Evolutionary conservation across 1,140 invertebrate genomes (phyloP), one percentile per base, ranked within the genome.

Genomic region (Nixonia krombeini): DNA sequence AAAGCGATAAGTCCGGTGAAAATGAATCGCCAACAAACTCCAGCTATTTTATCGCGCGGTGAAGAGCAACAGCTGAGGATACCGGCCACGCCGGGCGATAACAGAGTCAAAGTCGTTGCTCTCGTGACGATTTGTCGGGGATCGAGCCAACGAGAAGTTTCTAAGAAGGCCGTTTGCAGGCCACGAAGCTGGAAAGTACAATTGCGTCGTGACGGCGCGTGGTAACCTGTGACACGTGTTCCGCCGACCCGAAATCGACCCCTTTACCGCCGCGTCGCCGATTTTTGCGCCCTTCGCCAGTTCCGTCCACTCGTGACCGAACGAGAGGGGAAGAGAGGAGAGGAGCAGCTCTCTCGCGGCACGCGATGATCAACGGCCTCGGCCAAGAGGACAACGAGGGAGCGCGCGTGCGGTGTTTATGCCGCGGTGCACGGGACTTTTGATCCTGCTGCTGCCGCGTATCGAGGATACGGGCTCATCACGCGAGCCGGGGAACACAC

Each of bases 381-480:
- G 47, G 26, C 40, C 18, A 52, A 51, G 52, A 51, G 47, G 42
- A 58, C 53, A 37, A 31, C 15, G 46, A 9, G 9, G 23, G 47
- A 37, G n/a, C 10, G 12, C 2, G 21, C 21, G n/a, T n/a, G 10
- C 28, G 25, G 37, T 47, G 21, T 40, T 37, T 40, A 13, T 35
- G 51, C 23, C 40, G n/a, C 52, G 56, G 65, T 69, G 58, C 58
- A 63, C 52, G 61, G 63, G 56, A 58, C 57, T 65, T 70, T 62
- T 58, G 69, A 71, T 66, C 69, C 44, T 50, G 42, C 61, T 58
- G 62, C 56, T 62, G 58, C 55, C 35, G 59, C 35, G 46, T 70
- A 70, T 64, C 66, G 66, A 70, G 67, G 67, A 65, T 70, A 70
- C 53, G 58, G 38, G 59, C 59, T 64, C 67, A 61, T 64, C 67